Conservation (phyloP, 2,113 vertebrate genomes). For the Chloropsis cyanopogon region DNA sequence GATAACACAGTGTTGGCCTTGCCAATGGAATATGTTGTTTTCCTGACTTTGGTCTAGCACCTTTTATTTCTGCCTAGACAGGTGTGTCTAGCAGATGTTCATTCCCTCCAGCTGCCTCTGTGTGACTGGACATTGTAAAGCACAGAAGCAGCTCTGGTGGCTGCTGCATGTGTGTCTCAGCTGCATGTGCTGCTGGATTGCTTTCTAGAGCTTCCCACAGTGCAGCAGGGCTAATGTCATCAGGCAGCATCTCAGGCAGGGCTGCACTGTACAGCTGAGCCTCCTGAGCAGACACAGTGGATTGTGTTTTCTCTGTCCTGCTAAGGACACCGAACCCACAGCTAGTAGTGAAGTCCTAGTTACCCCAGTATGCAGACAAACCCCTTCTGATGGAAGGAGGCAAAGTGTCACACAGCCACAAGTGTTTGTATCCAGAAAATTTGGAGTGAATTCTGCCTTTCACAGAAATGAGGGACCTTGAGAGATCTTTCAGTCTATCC, state of each 20-base stretch:
- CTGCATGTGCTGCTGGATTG: neutral
- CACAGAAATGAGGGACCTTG: neutral
- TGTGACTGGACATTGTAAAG: neutral
- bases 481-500: neutral
- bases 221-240: neutral
- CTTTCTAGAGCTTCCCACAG: neutral
- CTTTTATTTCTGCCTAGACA: neutral
- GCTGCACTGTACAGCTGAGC: neutral
- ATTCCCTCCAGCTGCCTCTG: neutral
- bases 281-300: neutral
- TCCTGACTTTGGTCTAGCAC: neutral
- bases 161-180: neutral
- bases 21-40: neutral
- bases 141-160: neutral
- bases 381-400: neutral
- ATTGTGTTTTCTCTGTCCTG: neutral
- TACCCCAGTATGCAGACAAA: neutral
- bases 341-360: neutral
- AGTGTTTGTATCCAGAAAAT: neutral
- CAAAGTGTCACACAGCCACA: neutral
- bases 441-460: neutral
- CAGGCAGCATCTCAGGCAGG: neutral
- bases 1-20: neutral
- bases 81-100: neutral
- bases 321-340: neutral